These are phyloP conservation scores for Drosophila infuscata DNA, from an alignment of 2,888 invertebrate genomes.

Conservation along the genomic window DNA sequence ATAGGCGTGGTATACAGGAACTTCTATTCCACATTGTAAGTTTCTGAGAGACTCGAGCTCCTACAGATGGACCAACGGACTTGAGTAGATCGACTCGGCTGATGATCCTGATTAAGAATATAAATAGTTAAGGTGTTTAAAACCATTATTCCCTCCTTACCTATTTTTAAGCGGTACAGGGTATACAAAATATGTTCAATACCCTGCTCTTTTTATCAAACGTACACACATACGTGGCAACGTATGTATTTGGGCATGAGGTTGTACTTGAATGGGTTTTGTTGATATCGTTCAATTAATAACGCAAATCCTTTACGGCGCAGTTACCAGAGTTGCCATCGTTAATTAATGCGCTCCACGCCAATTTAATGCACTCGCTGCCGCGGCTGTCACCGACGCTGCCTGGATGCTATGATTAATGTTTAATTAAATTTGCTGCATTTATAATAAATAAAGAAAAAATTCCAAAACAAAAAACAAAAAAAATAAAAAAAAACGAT, in stretches of 20 bases:
- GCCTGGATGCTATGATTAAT: constrained; percentile 63
- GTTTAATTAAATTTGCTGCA: constrained; percentile 72
- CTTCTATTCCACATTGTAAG: background rate
- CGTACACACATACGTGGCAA: background rate
- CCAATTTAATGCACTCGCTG: constrained; percentile 58
- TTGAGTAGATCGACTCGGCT: background rate
- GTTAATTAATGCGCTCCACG: constrained; percentile 72
- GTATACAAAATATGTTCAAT: background rate
- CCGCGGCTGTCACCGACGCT: constrained; percentile 9
- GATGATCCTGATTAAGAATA: background rate
- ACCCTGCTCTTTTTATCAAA: background rate
- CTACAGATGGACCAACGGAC: background rate
- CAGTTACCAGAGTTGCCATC: constrained; percentile 57
- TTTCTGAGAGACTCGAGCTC: background rate
- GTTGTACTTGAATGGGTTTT: constrained; percentile 16
- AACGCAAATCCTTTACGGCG: constrained; percentile 71
- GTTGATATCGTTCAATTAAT: constrained; percentile 65
- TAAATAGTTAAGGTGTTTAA: too few species aligned
- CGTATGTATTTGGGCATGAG: constrained; percentile 17
- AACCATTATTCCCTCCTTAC: too few species aligned
- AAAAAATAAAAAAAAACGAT: constrained; percentile 3
- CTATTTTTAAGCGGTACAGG: background rate
- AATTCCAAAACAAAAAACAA: constrained; percentile 12
- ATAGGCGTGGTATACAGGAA: background rate
- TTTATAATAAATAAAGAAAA: constrained; percentile 29